phyloP scores from a whole-genome alignment of 2,113 vertebrate genomes.

The Plotosus lineatus region DNA sequence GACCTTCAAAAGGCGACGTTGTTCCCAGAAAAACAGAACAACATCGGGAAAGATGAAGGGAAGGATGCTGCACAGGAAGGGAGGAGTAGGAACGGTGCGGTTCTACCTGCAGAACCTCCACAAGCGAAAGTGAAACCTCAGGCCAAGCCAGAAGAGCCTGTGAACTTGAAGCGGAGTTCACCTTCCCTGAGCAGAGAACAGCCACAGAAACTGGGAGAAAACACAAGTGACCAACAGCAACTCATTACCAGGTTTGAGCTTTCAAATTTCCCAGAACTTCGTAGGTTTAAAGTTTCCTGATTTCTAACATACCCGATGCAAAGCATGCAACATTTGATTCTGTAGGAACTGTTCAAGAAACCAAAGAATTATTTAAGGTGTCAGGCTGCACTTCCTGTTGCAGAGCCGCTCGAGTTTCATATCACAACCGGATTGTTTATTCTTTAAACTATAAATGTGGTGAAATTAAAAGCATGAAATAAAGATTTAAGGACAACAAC shows the following conservation, averaged over 20 bases:
- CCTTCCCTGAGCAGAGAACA: constrained; percentile 12
- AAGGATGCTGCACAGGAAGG: constrained; percentile 42
- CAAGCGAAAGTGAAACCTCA: constrained; percentile 32
- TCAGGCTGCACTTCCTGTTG: no score
- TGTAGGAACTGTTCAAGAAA: neutral
- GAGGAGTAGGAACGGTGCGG: constrained; percentile 53
- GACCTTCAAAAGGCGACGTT: constrained; percentile 69
- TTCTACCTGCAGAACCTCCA: constrained; percentile 27
- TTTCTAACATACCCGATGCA: neutral
- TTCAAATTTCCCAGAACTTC: no score
- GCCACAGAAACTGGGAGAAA: constrained; percentile 35
- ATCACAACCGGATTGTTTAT: no score
- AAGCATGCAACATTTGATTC: neutral
- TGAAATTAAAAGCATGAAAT: no score
- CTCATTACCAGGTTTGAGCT: constrained; percentile 59
- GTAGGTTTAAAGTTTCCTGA: neutral
- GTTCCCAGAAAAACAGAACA: constrained; percentile 16
- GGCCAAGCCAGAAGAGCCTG: neutral
- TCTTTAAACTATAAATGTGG: no score
- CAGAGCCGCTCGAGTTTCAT: no score
- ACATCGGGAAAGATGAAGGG: constrained; percentile 49
- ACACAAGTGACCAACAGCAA: constrained; percentile 13
- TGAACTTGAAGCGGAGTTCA: neutral
- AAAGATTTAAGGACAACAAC: no score
- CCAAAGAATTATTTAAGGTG: no score